Percentiles rank a stretch among this genome's conserved stretches.
Evolutionary conservation across 2,113 vertebrate species (phyloP).

Genomic region (Grantiella picta): DNA sequence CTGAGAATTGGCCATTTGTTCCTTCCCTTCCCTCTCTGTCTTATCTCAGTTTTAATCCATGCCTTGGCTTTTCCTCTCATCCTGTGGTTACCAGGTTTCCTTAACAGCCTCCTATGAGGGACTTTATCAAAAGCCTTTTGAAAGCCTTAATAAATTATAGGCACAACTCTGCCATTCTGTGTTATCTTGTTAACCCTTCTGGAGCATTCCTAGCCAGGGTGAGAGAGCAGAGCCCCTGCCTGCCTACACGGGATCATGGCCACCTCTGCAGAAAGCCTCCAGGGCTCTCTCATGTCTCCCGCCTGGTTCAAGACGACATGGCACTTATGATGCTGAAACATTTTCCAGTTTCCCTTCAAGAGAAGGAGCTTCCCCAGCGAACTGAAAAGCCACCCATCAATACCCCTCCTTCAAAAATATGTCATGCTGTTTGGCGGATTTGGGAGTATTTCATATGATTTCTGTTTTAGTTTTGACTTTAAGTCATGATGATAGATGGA

Average conservation of each 20-base stretch:
- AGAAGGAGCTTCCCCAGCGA: not conserved
- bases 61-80: constrained; percentile 42
- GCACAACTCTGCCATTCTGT: not conserved
- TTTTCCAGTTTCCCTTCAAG: not conserved
- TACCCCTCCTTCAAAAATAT: not conserved
- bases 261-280: not conserved
- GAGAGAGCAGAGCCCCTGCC: not conserved
- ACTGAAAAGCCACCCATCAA: not conserved
- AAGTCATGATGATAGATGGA: not conserved
- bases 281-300: accelerated
- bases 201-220: not conserved
- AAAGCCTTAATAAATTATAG: constrained; percentile 62
- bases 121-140: constrained; percentile 60
- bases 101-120: constrained; percentile 47
- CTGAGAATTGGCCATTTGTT: not conserved
- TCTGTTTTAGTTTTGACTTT: not conserved
- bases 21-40: not conserved
- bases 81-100: constrained; percentile 50
- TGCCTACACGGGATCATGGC: accelerated
- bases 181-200: constrained; percentile 38
- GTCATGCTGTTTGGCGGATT: not conserved
- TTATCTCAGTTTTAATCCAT: constrained; percentile 29
- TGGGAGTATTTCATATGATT: not conserved
- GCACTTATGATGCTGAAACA: not conserved
- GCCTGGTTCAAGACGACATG: not conserved